Evolutionary conservation across 2,113 vertebrate genomes (phyloP).

Genomic region (Balaeniceps rex): DNA sequence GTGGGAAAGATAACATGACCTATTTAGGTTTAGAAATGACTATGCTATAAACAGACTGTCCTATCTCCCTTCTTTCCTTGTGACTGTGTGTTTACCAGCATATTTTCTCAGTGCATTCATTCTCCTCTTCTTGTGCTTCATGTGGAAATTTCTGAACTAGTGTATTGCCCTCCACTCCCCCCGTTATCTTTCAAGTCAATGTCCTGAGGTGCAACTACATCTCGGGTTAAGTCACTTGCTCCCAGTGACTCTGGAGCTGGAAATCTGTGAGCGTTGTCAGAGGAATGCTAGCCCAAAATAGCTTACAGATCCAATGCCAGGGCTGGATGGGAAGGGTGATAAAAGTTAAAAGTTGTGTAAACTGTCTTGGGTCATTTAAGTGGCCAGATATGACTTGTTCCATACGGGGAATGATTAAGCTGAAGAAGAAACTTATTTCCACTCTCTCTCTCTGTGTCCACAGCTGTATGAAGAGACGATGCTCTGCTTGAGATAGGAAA

Average conservation of each 20-base stretch:
- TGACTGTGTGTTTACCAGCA: neutral
- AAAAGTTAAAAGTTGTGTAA: neutral
- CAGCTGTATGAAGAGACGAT: neutral
- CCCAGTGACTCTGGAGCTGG: neutral
- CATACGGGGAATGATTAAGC: rapidly evolving
- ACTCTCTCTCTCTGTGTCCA: neutral
- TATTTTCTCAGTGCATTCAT: neutral
- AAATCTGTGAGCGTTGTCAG: neutral
- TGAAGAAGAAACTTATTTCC: neutral
- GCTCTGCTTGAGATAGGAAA: neutral
- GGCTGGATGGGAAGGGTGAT: neutral
- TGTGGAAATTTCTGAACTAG: neutral
- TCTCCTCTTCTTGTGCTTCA: neutral
- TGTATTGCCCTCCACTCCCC: neutral
- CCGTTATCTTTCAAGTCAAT: neutral
- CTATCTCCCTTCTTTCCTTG: neutral
- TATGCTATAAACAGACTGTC: neutral
- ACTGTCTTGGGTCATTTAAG: neutral
- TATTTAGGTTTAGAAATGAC: neutral
- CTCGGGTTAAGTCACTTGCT: neutral
- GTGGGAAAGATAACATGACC: neutral
- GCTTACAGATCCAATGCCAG: neutral
- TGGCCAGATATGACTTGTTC: neutral
- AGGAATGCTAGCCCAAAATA: neutral
- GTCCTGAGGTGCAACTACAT: neutral